Conservation (phyloP, 1,140 invertebrate genomes). For the Goniozus legneri region DNA sequence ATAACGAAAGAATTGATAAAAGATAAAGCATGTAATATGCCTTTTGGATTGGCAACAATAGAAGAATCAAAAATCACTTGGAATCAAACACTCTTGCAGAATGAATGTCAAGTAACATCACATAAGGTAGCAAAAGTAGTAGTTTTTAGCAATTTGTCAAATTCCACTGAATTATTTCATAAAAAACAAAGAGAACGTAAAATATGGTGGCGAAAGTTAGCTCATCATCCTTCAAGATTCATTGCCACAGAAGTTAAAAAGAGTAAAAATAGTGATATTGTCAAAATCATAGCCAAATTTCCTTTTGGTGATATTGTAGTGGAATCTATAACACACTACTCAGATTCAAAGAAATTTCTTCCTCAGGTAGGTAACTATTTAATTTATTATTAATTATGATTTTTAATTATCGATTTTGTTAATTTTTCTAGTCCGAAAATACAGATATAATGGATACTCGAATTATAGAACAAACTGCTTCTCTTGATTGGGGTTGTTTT, state of each 20-base stretch:
- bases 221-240: constrained; percentile 40
- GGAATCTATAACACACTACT: constrained; percentile 38
- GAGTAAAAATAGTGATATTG: constrained; percentile 44
- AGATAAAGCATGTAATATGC: constrained; percentile 38
- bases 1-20: constrained; percentile 41
- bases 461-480: constrained; percentile 56
- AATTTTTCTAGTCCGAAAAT: constrained; percentile 46
- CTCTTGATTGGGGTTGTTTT: constrained; percentile 59
- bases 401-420: background rate
- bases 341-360: constrained; percentile 31
- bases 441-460: constrained; percentile 35
- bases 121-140: constrained; percentile 40
- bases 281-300: constrained; percentile 42
- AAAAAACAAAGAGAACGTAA: constrained; percentile 71
- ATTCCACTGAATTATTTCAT: constrained; percentile 57
- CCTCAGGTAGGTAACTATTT: constrained; percentile 22
- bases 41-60: constrained; percentile 57
- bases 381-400: background rate
- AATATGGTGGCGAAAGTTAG: constrained; percentile 73
- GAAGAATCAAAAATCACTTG: constrained; percentile 35
- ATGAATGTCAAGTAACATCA: constrained; percentile 15
- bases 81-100: constrained; percentile 28
- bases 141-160: constrained; percentile 26
- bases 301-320: constrained; percentile 40
- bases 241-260: constrained; percentile 34